Percentiles rank a stretch among this genome's conserved stretches.
Evolutionary conservation across 35 echinoderm and acorn worm genomes (phyloP).

Genomic region (Acanthaster planci): DNA sequence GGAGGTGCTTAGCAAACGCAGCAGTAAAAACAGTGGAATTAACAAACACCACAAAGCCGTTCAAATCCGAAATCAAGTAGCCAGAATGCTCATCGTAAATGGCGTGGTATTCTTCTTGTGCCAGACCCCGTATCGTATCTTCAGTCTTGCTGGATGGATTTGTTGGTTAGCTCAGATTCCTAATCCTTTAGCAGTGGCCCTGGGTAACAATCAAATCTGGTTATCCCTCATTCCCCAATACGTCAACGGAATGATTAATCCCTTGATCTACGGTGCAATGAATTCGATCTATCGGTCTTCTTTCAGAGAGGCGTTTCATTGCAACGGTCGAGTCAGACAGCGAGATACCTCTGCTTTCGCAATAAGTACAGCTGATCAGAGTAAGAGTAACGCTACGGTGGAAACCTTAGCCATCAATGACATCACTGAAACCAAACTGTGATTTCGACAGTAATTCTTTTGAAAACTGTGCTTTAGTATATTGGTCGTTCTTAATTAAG

Average conservation of each 20-base stretch:
- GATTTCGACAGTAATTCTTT: no score
- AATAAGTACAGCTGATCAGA: no score
- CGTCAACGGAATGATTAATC: not conserved
- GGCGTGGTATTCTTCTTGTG: constrained; percentile 13
- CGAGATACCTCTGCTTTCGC: not conserved
- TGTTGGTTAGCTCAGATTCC: no score
- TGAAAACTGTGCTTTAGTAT: no score
- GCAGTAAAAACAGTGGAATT: not conserved
- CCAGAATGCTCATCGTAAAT: constrained; percentile 32
- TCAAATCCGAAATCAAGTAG: constrained; percentile 25
- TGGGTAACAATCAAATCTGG: not conserved
- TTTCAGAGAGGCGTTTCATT: not conserved
- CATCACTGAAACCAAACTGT: no score
- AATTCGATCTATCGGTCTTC: not conserved
- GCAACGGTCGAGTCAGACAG: not conserved
- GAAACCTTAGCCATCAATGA: no score
- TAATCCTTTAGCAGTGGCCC: no score
- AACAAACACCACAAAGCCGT: not conserved
- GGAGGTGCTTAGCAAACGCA: not conserved
- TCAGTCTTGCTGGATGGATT: no score
- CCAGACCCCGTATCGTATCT: constrained; percentile 18
- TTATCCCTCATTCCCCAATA: not conserved
- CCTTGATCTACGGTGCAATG: not conserved
- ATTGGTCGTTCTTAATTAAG: no score
- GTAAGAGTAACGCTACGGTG: no score